Evolutionary conservation across 1,140 invertebrate species (phyloP).

Genomic region (Pachypsylla venusta): DNA sequence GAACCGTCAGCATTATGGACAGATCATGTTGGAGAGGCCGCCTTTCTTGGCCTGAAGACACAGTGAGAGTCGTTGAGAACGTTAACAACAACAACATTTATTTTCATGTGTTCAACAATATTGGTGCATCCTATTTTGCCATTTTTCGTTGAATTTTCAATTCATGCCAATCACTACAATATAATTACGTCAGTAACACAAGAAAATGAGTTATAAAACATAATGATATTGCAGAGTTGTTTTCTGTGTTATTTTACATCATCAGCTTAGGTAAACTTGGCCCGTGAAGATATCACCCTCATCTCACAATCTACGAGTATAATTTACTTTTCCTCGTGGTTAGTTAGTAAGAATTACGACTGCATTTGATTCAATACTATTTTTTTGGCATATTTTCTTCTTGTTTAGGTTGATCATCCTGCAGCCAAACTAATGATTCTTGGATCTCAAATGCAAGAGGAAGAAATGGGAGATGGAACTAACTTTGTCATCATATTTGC

Average conservation of each 20-base stretch:
- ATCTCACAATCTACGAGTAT: neutral
- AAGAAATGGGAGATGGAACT: slow-evolving; percentile 97
- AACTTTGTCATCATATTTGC: slow-evolving; percentile 95
- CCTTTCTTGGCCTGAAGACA: too few species aligned
- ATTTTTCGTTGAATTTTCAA: too few species aligned
- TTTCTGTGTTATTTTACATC: neutral
- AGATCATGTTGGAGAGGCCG: too few species aligned
- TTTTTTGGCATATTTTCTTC: slow-evolving; percentile 10
- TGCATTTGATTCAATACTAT: neutral
- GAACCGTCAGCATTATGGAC: too few species aligned
- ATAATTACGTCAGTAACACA: too few species aligned
- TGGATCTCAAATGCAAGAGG: slow-evolving; percentile 95
- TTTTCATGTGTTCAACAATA: too few species aligned
- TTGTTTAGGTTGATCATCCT: slow-evolving; percentile 73
- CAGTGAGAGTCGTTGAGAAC: too few species aligned
- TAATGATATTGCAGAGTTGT: neutral
- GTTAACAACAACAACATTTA: too few species aligned
- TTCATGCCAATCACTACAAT: too few species aligned
- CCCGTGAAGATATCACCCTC: neutral
- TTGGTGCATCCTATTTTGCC: too few species aligned
- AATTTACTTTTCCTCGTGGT: neutral
- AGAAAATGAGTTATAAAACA: too few species aligned
- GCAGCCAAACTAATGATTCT: slow-evolving; percentile 95
- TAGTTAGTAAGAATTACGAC: neutral
- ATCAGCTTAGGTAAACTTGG: neutral